Conservation (phyloP, 92 coral and sea anemone species). For the Epizoanthus illoricatus region DNA sequence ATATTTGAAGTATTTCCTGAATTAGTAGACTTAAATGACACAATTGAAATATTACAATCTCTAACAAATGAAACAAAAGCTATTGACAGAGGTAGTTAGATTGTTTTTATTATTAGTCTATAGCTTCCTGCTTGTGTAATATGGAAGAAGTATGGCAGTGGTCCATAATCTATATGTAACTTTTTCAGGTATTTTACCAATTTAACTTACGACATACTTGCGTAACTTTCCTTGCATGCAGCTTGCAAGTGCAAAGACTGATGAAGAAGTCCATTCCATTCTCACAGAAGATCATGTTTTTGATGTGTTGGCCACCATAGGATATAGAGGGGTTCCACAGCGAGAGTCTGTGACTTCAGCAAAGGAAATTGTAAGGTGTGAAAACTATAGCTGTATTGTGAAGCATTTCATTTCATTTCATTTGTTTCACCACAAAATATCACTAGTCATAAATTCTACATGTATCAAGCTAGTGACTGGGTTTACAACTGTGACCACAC, state of each 20-base stretch:
- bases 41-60: background rate
- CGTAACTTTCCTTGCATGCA: conserved; percentile 15
- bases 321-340: conserved; percentile 69
- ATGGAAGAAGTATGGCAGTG: background rate
- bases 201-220: background rate
- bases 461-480: too few species aligned
- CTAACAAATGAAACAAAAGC: background rate
- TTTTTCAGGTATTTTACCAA: background rate
- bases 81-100: background rate
- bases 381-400: background rate
- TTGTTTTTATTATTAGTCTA: conserved; percentile 10
- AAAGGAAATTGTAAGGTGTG: conserved; percentile 30
- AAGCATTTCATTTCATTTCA: background rate
- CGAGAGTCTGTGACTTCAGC: conserved; percentile 34
- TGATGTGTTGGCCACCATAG: conserved; percentile 57
- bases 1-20: background rate
- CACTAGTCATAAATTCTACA: too few species aligned
- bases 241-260: conserved; percentile 52
- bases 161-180: background rate
- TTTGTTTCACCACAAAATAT: too few species aligned
- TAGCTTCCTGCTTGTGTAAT: conserved; percentile 11
- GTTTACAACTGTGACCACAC: too few species aligned
- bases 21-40: background rate
- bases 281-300: conserved; percentile 56
- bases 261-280: conserved; percentile 50